These are phyloP conservation scores for Salvelinus fontinalis DNA, from an alignment of 2,113 vertebrate genomes.

Conservation along the genomic window DNA sequence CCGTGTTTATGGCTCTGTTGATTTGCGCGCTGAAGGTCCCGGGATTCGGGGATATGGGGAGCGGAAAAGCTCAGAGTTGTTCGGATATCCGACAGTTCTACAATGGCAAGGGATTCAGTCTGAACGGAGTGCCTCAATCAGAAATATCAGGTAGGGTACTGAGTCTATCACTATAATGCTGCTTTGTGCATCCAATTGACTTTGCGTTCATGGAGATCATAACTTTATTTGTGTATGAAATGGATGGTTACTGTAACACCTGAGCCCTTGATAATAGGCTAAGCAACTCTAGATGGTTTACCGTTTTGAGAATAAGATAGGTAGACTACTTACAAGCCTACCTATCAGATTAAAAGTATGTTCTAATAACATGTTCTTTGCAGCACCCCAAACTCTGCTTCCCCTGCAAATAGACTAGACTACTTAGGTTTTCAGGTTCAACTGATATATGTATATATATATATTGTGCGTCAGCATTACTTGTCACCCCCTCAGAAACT, in stretches of 20 bases:
- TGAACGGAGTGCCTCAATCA: conserved; percentile 83
- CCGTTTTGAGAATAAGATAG: background rate
- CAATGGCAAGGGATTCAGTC: conserved; percentile 82
- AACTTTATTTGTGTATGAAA: background rate
- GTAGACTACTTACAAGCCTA: no score
- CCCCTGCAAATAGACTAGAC: no score
- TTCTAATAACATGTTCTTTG: no score
- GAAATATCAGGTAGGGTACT: conserved; percentile 89
- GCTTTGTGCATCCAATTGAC: no score
- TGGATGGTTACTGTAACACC: background rate
- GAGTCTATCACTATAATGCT: background rate
- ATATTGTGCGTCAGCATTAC: no score
- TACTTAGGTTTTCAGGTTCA: no score
- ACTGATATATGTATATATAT: no score
- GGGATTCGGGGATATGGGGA: conserved; percentile 78
- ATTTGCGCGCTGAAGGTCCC: conserved; percentile 77
- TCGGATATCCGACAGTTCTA: conserved; percentile 88
- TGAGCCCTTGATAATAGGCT: background rate
- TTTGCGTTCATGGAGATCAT: no score
- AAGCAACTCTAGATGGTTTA: background rate
- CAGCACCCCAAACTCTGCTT: no score
- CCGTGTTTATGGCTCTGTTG: conserved; percentile 75
- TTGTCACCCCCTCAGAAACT: no score
- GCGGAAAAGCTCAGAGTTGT: conserved; percentile 87
- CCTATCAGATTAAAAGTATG: no score